phyloP scores from a whole-genome alignment of 2,888 invertebrate species.

The Microplitis deprimator region DNA sequence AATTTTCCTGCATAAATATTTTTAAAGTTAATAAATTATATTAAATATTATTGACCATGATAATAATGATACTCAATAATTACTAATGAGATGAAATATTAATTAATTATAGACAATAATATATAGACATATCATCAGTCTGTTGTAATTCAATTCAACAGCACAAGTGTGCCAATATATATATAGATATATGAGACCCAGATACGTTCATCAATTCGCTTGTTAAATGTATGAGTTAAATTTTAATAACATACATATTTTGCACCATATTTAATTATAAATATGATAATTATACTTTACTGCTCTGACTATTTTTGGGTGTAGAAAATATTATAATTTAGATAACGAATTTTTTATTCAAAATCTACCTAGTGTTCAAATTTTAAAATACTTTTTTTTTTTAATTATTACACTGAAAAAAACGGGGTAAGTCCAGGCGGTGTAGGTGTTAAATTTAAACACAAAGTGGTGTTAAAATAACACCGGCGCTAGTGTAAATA shows the following conservation, averaged over 20 bases:
- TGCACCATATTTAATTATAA: not conserved
- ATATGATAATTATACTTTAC: too few species aligned
- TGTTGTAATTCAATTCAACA: not conserved
- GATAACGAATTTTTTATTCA: too few species aligned
- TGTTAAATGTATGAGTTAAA: not conserved
- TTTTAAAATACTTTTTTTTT: too few species aligned
- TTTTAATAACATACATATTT: not conserved
- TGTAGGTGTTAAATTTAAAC: too few species aligned
- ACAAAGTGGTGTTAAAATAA: too few species aligned
- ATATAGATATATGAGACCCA: not conserved
- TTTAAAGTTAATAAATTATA: not conserved
- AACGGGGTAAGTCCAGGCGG: too few species aligned
- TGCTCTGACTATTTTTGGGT: too few species aligned
- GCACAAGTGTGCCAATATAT: not conserved
- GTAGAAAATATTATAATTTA: too few species aligned
- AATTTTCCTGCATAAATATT: not conserved
- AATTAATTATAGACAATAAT: not conserved
- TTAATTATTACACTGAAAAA: too few species aligned
- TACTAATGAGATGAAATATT: not conserved
- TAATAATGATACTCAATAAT: not conserved
- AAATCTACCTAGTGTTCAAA: too few species aligned
- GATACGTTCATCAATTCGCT: not conserved
- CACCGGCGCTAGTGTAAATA: too few species aligned
- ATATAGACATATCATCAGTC: not conserved
- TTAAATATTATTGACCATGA: not conserved